phyloP scores from a whole-genome alignment of 2,888 invertebrate species.

The Diaprepes abbreviatus region DNA sequence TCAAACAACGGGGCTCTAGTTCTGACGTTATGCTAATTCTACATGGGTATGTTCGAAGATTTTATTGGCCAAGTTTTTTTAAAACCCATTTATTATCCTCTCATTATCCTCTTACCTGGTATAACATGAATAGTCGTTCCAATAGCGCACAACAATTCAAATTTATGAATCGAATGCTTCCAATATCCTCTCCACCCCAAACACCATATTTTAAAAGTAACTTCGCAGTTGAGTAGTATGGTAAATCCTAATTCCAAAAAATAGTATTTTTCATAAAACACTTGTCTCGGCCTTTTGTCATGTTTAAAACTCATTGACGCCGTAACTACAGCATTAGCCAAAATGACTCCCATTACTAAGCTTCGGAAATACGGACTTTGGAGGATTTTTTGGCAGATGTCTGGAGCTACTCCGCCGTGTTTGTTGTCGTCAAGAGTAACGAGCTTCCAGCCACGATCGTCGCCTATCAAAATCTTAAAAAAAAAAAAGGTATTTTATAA shows the following conservation, averaged over 20 bases:
- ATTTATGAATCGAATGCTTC: constrained; percentile 97
- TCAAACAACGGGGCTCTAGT: too few relatives aligned
- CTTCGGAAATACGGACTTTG: constrained; percentile 94
- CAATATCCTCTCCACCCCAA: constrained; percentile 95
- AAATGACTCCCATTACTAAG: constrained; percentile 92
- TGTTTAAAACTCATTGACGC: constrained; percentile 97
- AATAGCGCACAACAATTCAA: constrained; percentile 92
- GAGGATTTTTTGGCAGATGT: constrained; percentile 86
- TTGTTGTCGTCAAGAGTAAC: constrained; percentile 97
- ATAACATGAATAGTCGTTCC: constrained; percentile 96
- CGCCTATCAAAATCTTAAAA: constrained; percentile 85
- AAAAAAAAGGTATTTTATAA: too few relatives aligned
- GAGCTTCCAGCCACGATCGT: constrained; percentile 95
- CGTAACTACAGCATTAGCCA: constrained; percentile 96
- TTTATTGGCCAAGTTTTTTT: too few relatives aligned
- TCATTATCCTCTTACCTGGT: constrained; percentile 71
- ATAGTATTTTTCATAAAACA: constrained; percentile 92
- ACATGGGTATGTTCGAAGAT: too few relatives aligned
- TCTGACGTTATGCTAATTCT: too few relatives aligned
- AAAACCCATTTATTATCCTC: too few relatives aligned
- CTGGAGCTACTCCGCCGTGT: constrained; percentile 88
- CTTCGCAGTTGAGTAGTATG: constrained; percentile 93
- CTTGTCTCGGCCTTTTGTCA: constrained; percentile 81
- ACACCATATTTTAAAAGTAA: constrained; percentile 97
- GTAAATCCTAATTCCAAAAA: constrained; percentile 97